Conservation (phyloP, 1,140 invertebrate genomes). For the Diprion similis region DNA sequence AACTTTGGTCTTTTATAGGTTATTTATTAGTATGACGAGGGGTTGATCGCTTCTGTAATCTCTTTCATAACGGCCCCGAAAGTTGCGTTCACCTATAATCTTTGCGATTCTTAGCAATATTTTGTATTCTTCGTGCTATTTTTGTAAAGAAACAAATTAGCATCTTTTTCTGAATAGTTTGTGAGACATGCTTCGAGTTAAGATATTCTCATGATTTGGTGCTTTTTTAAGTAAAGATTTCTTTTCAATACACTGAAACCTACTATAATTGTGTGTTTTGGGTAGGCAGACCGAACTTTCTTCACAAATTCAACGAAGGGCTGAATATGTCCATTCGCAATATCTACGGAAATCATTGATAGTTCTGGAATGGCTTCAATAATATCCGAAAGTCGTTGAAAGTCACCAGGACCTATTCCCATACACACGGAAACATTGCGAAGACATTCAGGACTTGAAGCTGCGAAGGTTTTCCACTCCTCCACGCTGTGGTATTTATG, state of each 20-base stretch:
- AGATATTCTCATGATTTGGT: too few species aligned
- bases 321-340: constrained; percentile 93
- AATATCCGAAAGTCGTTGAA: constrained; percentile 78
- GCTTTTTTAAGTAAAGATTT: too few species aligned
- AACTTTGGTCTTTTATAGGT: too few species aligned
- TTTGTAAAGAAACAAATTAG: too few species aligned
- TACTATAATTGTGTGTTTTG: constrained; percentile 85
- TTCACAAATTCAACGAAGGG: constrained; percentile 86
- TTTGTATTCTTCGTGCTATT: too few species aligned
- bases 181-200: too few species aligned
- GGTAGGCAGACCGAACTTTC: constrained; percentile 76
- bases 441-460: constrained; percentile 74
- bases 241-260: too few species aligned
- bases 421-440: constrained; percentile 85
- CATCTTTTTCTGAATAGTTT: too few species aligned
- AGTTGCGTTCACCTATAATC: constrained; percentile 36
- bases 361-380: constrained; percentile 72
- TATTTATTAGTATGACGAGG: too few species aligned
- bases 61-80: too few species aligned
- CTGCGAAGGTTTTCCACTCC: constrained; percentile 85
- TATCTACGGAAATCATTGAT: constrained; percentile 84
- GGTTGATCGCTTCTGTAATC: too few species aligned
- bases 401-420: constrained; percentile 84
- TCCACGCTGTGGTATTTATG: constrained; percentile 92
- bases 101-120: constrained; percentile 3